These are phyloP conservation scores for Ericerus pela DNA, from an alignment of 1,140 invertebrate species.

Conservation along the genomic window DNA sequence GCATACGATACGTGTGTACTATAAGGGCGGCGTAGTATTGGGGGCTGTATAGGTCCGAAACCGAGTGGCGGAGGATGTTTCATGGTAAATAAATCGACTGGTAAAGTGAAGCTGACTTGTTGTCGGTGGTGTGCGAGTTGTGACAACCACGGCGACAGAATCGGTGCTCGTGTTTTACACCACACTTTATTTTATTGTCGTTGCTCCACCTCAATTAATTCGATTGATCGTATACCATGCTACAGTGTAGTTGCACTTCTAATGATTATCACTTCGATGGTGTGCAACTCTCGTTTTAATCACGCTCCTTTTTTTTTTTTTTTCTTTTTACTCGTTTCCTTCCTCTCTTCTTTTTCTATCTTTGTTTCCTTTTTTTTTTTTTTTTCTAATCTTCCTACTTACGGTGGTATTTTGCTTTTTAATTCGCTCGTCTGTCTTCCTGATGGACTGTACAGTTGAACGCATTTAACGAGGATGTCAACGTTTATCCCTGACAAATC, in stretches of 20 bases:
- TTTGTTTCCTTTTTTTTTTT: not conserved
- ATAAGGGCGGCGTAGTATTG: not conserved
- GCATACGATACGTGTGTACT: not conserved
- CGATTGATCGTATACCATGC: not conserved
- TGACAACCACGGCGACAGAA: not conserved
- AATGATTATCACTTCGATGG: slow-evolving; percentile 1
- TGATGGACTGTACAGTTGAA: not conserved
- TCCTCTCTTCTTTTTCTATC: not conserved
- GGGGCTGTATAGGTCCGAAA: too few relatives aligned
- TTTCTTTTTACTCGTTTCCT: not conserved
- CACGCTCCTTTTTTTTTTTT: slow-evolving; percentile 6
- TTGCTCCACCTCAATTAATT: slow-evolving; percentile 10
- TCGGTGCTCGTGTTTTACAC: not conserved
- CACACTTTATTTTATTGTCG: not conserved
- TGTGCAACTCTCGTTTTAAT: too few relatives aligned
- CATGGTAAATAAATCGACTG: slow-evolving; percentile 11
- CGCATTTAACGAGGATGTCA: not conserved
- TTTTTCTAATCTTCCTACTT: not conserved
- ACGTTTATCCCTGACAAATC: not conserved
- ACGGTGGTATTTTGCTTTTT: not conserved
- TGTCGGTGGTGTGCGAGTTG: not conserved
- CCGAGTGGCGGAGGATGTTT: too few relatives aligned
- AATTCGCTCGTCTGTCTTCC: not conserved
- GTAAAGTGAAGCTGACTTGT: slow-evolving; percentile 4
- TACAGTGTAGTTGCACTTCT: not conserved